These are phyloP conservation scores for Spea hammondii DNA, from an alignment of 2,797 vertebrate genomes.

Conservation along the genomic window DNA sequence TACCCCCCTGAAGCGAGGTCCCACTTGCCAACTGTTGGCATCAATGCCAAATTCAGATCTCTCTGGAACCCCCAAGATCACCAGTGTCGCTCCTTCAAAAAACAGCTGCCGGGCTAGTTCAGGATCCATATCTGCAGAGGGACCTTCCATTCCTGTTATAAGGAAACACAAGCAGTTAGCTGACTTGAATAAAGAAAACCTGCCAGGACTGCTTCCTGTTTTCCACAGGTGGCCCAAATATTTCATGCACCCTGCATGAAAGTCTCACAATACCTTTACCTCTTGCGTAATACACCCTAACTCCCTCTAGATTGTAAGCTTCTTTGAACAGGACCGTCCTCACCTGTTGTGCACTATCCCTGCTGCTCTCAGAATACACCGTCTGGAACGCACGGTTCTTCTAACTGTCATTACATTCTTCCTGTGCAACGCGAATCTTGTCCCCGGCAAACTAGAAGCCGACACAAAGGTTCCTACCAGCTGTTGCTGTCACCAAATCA, in stretches of 20 bases:
- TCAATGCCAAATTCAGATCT: constrained; percentile 93
- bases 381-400: background rate
- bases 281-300: too few species aligned
- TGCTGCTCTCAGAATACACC: background rate
- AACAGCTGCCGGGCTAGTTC: constrained; percentile 82
- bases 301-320: too few species aligned
- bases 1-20: constrained; percentile 87
- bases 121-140: constrained; percentile 74
- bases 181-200: too few species aligned
- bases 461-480: background rate
- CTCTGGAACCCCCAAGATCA: constrained; percentile 83
- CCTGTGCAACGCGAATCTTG: background rate
- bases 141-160: constrained; percentile 21
- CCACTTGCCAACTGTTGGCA: constrained; percentile 87
- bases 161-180: background rate
- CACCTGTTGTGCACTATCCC: too few species aligned
- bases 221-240: too few species aligned
- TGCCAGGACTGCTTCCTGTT: too few species aligned
- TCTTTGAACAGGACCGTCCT: too few species aligned
- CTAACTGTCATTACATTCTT: background rate
- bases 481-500: too few species aligned
- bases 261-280: too few species aligned
- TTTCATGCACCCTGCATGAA: too few species aligned
- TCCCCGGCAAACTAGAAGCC: background rate
- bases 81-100: constrained; percentile 86